Base-by-base conservation (phyloP, 2,888 invertebrate species). In the Aricia artaxerxes region DNA sequence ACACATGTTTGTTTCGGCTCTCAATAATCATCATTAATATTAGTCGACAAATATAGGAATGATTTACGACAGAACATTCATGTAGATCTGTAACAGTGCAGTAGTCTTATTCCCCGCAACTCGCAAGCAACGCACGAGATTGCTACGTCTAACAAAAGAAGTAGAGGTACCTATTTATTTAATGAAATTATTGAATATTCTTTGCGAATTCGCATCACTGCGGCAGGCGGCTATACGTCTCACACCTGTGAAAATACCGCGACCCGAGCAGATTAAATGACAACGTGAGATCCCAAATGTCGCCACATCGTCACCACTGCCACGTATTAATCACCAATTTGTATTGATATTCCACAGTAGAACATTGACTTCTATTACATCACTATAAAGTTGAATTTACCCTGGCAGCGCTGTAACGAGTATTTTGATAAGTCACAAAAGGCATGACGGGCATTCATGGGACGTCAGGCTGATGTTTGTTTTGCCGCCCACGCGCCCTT, bases 371-470 rank as follows among this genome's bases (percentile, higher is more conserved):
- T 38, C 77, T 53, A 81, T 73, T 81, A 73, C 80, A 31, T 79
- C 16, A 38, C 13, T 81, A 84, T 88, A 90, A 83, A 84, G 88
- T 85, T 83, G 76, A 86, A 84, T 79, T 78, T 82, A 16, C 78
- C 7, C 35, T 13, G 1, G 9, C 16, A 83, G 4, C 1, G 35
- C 49, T 53, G 24, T 53, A 31, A 76, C 75, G 44, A 53, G 31
- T 92, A 92, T 93, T 93, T 92, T 92, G 87, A 87, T 92, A 92
- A 90, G 91, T 89, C 88, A 90, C 90, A 90, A 92, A 92, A 92
- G 93, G 93, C 93, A 93, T 93, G 92, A 93, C 86, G 87, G 82
- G 87, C 87, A 92, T 93, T 94, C 93, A 94, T 89, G 87, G 85
- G 83, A 86, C 89, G 93, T 92, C 93, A 90, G 85, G 82, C 85